A percentile compares a stretch with the other conserved stretches of the same genome.
Evolutionary conservation across 1,140 invertebrate species (phyloP).

Genomic region (Lethocerus indicus): DNA sequence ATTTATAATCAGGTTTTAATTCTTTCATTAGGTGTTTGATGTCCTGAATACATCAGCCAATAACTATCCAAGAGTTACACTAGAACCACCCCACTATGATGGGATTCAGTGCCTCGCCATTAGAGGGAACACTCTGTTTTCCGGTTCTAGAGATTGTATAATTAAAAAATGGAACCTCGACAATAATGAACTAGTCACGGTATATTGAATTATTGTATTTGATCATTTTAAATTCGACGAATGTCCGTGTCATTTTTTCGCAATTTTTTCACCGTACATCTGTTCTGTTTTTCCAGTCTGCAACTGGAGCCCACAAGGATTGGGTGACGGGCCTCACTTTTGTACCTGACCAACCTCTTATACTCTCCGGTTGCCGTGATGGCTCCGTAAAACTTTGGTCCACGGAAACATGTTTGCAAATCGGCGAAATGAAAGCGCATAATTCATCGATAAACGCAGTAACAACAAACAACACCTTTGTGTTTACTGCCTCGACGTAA

Average conservation of each 20-base stretch:
- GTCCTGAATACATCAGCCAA: slow-evolving; percentile 30
- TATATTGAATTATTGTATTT: slow-evolving; percentile 21
- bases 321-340: slow-evolving; percentile 68
- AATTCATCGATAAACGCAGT: slow-evolving; percentile 58
- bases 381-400: slow-evolving; percentile 59
- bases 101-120: slow-evolving; percentile 69
- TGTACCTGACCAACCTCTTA: slow-evolving; percentile 36
- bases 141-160: slow-evolving; percentile 71
- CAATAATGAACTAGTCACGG: slow-evolving; percentile 45
- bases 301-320: slow-evolving; percentile 77
- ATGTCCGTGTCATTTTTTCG: neutral
- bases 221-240: neutral
- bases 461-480: slow-evolving; percentile 46
- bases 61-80: slow-evolving; percentile 43
- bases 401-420: slow-evolving; percentile 36
- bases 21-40: slow-evolving; percentile 39
- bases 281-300: slow-evolving; percentile 39
- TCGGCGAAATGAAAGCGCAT: slow-evolving; percentile 59
- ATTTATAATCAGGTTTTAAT: too few relatives aligned
- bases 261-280: neutral
- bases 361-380: slow-evolving; percentile 62
- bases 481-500: slow-evolving; percentile 63
- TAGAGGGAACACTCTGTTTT: slow-evolving; percentile 48
- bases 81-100: slow-evolving; percentile 82
- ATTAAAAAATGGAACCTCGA: slow-evolving; percentile 75